Conservation (phyloP, 2,888 invertebrate species). For the Sarcophaga subvicina region DNA sequence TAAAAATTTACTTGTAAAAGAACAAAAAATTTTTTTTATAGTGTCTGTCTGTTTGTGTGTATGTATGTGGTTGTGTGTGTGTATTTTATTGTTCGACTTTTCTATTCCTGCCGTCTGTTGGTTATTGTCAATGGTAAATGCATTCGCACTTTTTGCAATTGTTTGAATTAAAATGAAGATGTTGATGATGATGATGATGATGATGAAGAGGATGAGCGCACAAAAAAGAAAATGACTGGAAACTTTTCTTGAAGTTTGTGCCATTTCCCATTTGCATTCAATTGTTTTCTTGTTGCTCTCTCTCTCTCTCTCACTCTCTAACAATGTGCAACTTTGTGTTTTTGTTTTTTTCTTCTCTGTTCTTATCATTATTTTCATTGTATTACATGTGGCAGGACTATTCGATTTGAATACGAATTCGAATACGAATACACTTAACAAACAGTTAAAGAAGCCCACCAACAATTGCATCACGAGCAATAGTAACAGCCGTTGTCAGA, state of each 20-base stretch:
- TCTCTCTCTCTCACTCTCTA: no score
- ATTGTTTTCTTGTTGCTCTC: slow-evolving; percentile 15
- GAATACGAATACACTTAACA: slow-evolving; percentile 61
- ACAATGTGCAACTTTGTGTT: no score
- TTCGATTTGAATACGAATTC: slow-evolving; percentile 75
- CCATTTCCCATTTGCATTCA: slow-evolving; percentile 46
- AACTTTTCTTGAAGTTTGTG: slow-evolving; percentile 62
- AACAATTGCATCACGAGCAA: slow-evolving; percentile 59
- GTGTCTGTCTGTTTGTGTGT: neutral
- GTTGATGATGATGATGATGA: slow-evolving; percentile 42
- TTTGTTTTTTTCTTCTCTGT: slow-evolving; percentile 7
- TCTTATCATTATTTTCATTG: slow-evolving; percentile 70
- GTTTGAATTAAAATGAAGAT: slow-evolving; percentile 42
- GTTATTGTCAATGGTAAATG: slow-evolving; percentile 47
- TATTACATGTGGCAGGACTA: slow-evolving; percentile 75
- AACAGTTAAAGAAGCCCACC: slow-evolving; percentile 61
- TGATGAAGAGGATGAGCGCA: slow-evolving; percentile 32
- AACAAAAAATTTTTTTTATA: neutral
- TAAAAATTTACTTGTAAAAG: slow-evolving; percentile 8
- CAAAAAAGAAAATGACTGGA: neutral
- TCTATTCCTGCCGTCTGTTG: slow-evolving; percentile 18
- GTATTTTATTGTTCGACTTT: no score
- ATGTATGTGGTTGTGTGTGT: neutral
- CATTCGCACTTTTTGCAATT: slow-evolving; percentile 44
- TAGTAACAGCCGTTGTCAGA: slow-evolving; percentile 43